phyloP scores from a whole-genome alignment of 2,113 vertebrate genomes.

The Catharus minimus region DNA sequence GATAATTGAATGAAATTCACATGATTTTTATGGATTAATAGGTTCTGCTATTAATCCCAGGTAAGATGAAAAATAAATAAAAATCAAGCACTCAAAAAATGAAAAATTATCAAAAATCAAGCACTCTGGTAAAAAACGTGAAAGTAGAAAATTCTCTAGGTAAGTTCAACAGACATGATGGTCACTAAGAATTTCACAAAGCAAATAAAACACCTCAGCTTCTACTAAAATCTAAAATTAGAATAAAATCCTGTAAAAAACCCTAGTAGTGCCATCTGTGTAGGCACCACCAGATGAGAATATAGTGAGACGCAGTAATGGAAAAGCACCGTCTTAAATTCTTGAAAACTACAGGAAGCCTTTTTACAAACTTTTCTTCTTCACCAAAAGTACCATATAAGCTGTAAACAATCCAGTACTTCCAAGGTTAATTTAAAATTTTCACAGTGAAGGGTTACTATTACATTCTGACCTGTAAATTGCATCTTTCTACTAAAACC shows the following conservation, averaged over 20 bases:
- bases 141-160: background rate
- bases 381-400: slow-evolving; percentile 47
- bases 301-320: background rate
- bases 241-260: background rate
- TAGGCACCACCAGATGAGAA: background rate
- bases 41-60: background rate
- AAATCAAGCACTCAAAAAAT: background rate
- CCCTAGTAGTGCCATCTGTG: background rate
- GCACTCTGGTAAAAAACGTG: background rate
- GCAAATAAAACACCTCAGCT: background rate
- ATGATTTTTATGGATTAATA: background rate
- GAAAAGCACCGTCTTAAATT: background rate
- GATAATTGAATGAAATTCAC: background rate
- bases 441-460: slow-evolving; percentile 81
- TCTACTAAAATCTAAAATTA: background rate
- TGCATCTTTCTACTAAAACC: slow-evolving; percentile 81
- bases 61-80: background rate
- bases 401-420: slow-evolving; percentile 75
- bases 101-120: background rate
- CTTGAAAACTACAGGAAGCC: background rate
- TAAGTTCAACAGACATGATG: background rate
- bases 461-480: slow-evolving; percentile 88
- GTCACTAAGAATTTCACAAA: background rate
- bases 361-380: background rate
- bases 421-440: slow-evolving; percentile 87